These are phyloP conservation scores for Andrena flavipes DNA, from an alignment of 2,888 invertebrate genomes.

Conservation along the genomic window DNA sequence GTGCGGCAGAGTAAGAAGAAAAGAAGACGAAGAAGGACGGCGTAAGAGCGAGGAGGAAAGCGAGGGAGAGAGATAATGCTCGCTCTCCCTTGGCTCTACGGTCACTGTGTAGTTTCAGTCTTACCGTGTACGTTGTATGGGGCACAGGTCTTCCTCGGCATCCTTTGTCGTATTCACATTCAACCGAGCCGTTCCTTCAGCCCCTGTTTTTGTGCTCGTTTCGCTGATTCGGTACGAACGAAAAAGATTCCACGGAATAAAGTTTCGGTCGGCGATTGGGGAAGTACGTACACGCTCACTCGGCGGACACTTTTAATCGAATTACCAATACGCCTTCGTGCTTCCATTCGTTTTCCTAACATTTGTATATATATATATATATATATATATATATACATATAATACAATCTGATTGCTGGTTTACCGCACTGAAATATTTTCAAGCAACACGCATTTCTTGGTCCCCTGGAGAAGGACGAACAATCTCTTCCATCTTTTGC, in stretches of 20 bases:
- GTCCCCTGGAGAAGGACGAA: neutral
- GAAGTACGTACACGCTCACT: neutral
- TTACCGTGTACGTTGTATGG: constrained; percentile 74
- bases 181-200: constrained; percentile 50
- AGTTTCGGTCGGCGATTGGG: constrained; percentile 18
- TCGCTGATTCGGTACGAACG: constrained; percentile 50
- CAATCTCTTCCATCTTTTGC: neutral
- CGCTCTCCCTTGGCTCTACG: constrained; percentile 69
- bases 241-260: constrained; percentile 46
- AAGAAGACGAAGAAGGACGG: constrained; percentile 54
- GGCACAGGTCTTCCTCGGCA: constrained; percentile 62
- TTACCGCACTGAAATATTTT: neutral
- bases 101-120: constrained; percentile 78
- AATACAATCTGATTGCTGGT: too few species aligned
- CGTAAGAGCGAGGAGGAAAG: constrained; percentile 55
- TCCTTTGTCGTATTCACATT: constrained; percentile 62
- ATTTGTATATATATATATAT: neutral
- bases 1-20: constrained; percentile 59
- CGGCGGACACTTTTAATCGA: constrained; percentile 26
- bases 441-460: neutral
- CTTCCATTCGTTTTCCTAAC: neutral
- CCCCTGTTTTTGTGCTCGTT: constrained; percentile 56
- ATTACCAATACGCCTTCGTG: neutral
- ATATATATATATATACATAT: too few species aligned
- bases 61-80: constrained; percentile 66